These are phyloP conservation scores for Apeira syringaria DNA, from an alignment of 2,888 invertebrate species.

Conservation along the genomic window DNA sequence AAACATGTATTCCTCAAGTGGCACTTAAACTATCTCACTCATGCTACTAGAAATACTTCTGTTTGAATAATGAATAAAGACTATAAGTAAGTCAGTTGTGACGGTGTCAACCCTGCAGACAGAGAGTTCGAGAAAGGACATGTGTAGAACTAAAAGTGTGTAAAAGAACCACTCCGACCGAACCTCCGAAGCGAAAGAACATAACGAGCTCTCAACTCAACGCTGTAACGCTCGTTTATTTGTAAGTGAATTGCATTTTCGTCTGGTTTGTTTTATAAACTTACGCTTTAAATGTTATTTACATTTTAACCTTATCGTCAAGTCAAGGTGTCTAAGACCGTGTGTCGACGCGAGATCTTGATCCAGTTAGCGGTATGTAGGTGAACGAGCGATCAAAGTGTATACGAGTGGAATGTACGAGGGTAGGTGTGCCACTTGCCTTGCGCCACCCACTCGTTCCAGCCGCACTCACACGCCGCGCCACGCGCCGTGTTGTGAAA, in stretches of 20 bases:
- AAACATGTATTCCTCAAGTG: slow-evolving; percentile 21
- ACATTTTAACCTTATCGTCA: too few relatives aligned
- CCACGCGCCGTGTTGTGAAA: slow-evolving; percentile 74
- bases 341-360: slow-evolving; percentile 16
- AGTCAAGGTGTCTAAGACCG: slow-evolving; percentile 2
- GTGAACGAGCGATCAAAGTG: slow-evolving; percentile 24
- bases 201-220: slow-evolving; percentile 14
- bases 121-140: slow-evolving; percentile 11
- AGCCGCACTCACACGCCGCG: slow-evolving; percentile 39
- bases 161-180: slow-evolving; percentile 10
- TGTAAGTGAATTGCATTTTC: slow-evolving; percentile 8
- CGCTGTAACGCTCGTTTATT: slow-evolving; percentile 13
- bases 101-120: slow-evolving; percentile 11
- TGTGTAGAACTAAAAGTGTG: slow-evolving; percentile 12
- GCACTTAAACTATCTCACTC: slow-evolving; percentile 24
- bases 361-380: slow-evolving; percentile 26
- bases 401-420: slow-evolving; percentile 38
- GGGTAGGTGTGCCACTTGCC: slow-evolving; percentile 66
- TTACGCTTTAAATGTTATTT: too few relatives aligned
- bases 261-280: slow-evolving; percentile 4
- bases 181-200: slow-evolving; percentile 10
- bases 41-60: slow-evolving; percentile 8
- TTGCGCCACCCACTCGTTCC: slow-evolving; percentile 78
- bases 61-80: slow-evolving; percentile 15
- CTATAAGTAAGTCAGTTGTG: slow-evolving; percentile 10